Evolutionary conservation across 1,140 invertebrate species (phyloP).

Genomic region (Drosophila parvula): DNA sequence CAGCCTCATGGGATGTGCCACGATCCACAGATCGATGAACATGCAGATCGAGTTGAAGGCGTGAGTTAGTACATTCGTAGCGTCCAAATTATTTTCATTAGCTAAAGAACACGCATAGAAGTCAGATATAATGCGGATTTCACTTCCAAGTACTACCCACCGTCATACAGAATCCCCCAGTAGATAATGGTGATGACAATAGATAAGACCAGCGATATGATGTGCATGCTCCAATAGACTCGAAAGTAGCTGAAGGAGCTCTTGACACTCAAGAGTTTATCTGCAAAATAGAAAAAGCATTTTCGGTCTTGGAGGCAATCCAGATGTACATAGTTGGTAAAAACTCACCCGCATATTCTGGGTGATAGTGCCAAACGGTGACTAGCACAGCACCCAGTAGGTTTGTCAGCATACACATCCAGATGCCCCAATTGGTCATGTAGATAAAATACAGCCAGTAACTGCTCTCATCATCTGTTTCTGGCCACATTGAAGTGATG

Average conservation of each 20-base stretch:
- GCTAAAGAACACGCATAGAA: constrained; percentile 38
- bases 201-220: constrained; percentile 85
- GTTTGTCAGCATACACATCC: constrained; percentile 85
- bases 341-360: constrained; percentile 76
- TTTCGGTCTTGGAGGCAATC: background rate
- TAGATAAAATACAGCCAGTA: constrained; percentile 87
- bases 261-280: constrained; percentile 71
- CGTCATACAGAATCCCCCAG: constrained; percentile 86
- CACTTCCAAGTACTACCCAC: constrained; percentile 62
- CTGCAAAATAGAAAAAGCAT: constrained; percentile 23
- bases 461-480: constrained; percentile 71
- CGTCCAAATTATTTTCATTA: constrained; percentile 68
- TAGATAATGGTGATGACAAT: constrained; percentile 87
- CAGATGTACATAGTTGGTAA: no score
- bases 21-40: constrained; percentile 89
- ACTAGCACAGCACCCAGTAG: constrained; percentile 76
- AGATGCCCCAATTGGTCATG: constrained; percentile 90
- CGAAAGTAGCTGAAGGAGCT: constrained; percentile 84
- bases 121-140: background rate
- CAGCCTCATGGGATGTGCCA: constrained; percentile 88
- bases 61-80: constrained; percentile 90
- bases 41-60: constrained; percentile 90
- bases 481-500: constrained; percentile 84
- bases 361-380: constrained; percentile 78
- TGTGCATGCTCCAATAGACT: constrained; percentile 87